Evolutionary conservation across 2,113 vertebrate genomes (phyloP).

Genomic region (Psephotus haematonotus): DNA sequence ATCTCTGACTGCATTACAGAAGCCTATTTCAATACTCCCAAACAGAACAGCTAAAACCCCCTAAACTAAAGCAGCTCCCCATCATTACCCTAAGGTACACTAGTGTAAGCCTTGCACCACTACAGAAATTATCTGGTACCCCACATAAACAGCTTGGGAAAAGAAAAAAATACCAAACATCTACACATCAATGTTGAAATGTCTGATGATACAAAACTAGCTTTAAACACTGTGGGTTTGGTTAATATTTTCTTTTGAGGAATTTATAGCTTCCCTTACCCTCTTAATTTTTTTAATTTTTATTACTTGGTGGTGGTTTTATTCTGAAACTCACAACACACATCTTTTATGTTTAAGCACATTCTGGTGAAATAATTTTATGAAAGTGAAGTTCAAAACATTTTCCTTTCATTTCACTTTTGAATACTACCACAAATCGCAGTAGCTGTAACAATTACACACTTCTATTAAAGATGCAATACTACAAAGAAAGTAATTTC

Average conservation of each 20-base stretch:
- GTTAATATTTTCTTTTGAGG: neutral
- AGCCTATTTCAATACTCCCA: neutral
- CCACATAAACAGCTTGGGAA: rapidly evolving
- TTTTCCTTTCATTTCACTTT: neutral
- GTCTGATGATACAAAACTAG: neutral
- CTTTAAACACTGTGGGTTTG: neutral
- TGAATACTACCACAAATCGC: neutral
- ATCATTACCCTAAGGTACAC: no score
- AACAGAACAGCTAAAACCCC: neutral
- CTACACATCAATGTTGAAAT: neutral
- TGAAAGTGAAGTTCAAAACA: neutral
- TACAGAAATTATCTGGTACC: neutral
- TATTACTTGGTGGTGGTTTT: neutral
- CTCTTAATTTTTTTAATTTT: neutral
- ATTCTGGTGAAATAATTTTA: neutral
- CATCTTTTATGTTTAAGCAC: neutral
- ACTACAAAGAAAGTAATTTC: neutral
- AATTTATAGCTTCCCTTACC: neutral
- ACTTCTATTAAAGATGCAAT: neutral
- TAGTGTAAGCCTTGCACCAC: neutral
- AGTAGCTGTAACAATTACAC: neutral
- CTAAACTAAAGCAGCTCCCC: neutral
- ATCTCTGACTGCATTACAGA: neutral
- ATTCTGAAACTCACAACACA: neutral
- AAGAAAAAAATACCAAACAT: neutral